Evolutionary conservation across 2,113 vertebrate genomes (phyloP), one percentile per base, ranked within the genome.

Genomic region (Salvelinus fontinalis): DNA sequence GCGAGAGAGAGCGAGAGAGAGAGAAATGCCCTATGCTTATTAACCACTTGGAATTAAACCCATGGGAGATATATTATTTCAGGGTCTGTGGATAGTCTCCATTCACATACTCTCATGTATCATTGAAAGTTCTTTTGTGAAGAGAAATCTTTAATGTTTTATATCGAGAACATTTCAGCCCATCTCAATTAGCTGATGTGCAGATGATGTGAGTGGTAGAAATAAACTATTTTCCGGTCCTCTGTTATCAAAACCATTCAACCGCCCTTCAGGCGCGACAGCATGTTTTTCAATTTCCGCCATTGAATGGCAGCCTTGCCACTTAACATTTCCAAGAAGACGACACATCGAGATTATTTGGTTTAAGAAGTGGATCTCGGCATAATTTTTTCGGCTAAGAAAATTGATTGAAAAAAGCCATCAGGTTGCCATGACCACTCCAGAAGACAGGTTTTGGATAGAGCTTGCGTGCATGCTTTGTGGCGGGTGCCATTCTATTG

Each of bases 361-460:
- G 70, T 31, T 82, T 81, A 81, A 80, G 20, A 82, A 79, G 72
- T 75, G 75, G 74, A 76, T 83, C 65, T 79, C 65, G 60, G 84
- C 75, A 75, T 88, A 87, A 90, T 85, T 87, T 79, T 83, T 83
- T 87, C 70, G 71, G 80, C 72, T 39, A 24, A 74, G 82, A 44
- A 89, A 65, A 81, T 70, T 85, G 79, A 85, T 81, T 80, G 74
- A 88, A 75, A 75, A 80, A 76, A 62, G 39, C 2, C 73, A 77
- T 78, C 49, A 44, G 9, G 39, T 44, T 44, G 39, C 49, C 48
- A 75, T 48, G 86, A 60, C n/a, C 57, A 60, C 57, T 81, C 69
- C 75, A 34, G 84, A 68, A 79, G 73, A 77, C 67, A 77, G 69
- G 34, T 66, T 60, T 74, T 70, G 24, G 20, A 44, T 12, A 29